These are phyloP conservation scores for Ypsolopha sequella DNA, from an alignment of 2,888 invertebrate genomes.

Conservation along the genomic window DNA sequence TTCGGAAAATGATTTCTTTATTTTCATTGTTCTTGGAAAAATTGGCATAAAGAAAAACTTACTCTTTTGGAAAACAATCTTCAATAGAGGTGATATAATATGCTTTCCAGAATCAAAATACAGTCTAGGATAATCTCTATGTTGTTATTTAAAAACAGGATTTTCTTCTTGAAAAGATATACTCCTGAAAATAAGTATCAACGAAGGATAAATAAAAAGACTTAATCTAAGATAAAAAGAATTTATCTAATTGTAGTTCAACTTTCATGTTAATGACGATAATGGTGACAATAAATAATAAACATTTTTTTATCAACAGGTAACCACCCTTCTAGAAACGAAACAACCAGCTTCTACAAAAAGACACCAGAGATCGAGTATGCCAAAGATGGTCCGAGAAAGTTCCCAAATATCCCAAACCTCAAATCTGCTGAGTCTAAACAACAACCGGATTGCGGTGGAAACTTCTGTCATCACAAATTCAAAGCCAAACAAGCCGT, in stretches of 20 bases:
- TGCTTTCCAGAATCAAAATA: no score
- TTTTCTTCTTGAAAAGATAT: neutral
- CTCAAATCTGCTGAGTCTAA: neutral
- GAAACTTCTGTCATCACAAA: neutral
- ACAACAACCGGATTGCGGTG: neutral
- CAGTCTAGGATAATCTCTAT: no score
- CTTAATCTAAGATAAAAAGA: no score
- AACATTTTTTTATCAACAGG: neutral
- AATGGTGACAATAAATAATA: no score
- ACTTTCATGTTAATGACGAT: no score
- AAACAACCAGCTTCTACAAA: neutral
- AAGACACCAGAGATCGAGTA: neutral
- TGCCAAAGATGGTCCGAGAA: neutral
- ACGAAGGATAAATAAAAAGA: no score
- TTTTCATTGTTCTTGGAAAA: neutral
- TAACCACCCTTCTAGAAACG: neutral
- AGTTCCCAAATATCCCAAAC: neutral
- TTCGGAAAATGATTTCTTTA: neutral
- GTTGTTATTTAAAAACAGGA: neutral
- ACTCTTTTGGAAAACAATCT: no score
- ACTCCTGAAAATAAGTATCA: neutral
- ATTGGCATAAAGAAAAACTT: neutral
- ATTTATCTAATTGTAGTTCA: no score
- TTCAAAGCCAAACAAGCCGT: neutral
- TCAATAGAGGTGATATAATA: no score